Evolutionary conservation across 2,888 invertebrate genomes (phyloP), one percentile per base, ranked within the genome.

Genomic region (Ochropacha duplaris): DNA sequence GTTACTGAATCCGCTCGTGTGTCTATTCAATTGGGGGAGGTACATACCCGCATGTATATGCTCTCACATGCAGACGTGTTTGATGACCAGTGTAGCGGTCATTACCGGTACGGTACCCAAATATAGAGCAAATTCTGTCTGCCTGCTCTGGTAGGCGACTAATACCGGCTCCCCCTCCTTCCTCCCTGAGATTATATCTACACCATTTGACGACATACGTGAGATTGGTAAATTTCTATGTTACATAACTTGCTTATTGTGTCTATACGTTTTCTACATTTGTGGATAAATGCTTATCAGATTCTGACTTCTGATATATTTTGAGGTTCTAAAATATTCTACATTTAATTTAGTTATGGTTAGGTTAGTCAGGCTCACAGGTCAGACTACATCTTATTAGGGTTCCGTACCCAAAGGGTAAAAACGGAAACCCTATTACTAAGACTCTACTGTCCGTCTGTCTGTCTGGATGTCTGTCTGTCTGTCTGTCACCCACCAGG

Each of bases 81-180:
- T 52, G 44, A 44, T 44, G 44, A 19, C 19, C 19, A 44, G 44
- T 44, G 44, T 19, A 9, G 19, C 44, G 44, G 44, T 16, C 44
- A 44, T 59, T 50, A 50, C 65, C 59, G 54, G 60, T 75, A 72
- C 59, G 54, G 60, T 75, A 72, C 70, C 80, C 81, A 81, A 81
- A 81, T 81, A 80, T 80, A 81, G 81, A 80, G 74, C 74, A 73
- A 74, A 81, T 80, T 78, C 78, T 76, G 72, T 65, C 62, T 65
- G 64, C 66, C 65, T 64, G 64, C 68, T 31, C 31, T 31, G 31
- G 12, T 31, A 31, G 12, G 12, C 31, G 31, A 12, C 31, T 65
- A 69, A 69, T 74, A 67, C 61, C 63, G 50, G 49, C 50, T 50
- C 57, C 56, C 61, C 56, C 57, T 60, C 56, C 54, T 56, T 58